phyloP scores from a whole-genome alignment of 2,888 invertebrate species.

The Cremastinae sp. region DNA sequence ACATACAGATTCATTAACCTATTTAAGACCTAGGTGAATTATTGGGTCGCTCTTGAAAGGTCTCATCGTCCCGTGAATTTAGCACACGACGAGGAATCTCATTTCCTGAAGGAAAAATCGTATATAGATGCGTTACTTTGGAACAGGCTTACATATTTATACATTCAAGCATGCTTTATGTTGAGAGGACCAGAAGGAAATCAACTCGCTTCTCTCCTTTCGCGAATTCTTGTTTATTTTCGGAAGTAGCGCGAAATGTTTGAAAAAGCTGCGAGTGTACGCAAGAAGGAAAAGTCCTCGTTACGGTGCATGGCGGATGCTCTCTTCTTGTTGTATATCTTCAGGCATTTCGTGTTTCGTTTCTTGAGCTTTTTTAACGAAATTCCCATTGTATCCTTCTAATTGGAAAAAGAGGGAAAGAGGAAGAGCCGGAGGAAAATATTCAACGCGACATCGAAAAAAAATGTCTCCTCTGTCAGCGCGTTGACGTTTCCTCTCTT shows the following conservation, averaged over 20 bases:
- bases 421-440: constrained; percentile 17
- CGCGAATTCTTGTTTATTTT: constrained; percentile 56
- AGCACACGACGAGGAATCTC: constrained; percentile 41
- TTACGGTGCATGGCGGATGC: constrained; percentile 44
- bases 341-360: constrained; percentile 25
- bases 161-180: constrained; percentile 8
- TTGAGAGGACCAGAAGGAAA: constrained; percentile 22
- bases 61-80: neutral
- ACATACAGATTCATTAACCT: too few relatives aligned
- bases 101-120: constrained; percentile 52
- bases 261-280: too few relatives aligned
- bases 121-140: too few relatives aligned
- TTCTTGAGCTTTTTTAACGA: constrained; percentile 12
- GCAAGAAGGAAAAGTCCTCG: too few relatives aligned
- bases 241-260: constrained; percentile 53
- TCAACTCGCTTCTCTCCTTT: constrained; percentile 41
- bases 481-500: neutral
- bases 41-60: constrained; percentile 9
- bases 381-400: constrained; percentile 38
- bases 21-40: too few relatives aligned
- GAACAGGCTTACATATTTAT: constrained; percentile 20
- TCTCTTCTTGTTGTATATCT: constrained; percentile 50
- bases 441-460: constrained; percentile 31
- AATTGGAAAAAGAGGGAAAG: constrained; percentile 47
- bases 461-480: constrained; percentile 38